Evolutionary conservation across 2,888 invertebrate species (phyloP).

Genomic region (Halictus quadricinctus): DNA sequence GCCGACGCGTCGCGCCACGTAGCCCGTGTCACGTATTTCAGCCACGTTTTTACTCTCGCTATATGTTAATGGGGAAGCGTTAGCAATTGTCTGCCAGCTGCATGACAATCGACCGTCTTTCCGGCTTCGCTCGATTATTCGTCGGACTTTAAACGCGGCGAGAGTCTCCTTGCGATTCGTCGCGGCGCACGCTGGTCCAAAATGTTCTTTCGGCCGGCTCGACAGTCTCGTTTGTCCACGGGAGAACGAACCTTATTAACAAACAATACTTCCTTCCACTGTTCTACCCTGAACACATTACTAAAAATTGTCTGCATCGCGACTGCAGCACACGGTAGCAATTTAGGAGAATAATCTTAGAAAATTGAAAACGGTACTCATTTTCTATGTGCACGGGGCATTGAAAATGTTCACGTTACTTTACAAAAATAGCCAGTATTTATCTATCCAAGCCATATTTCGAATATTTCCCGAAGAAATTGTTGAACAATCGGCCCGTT

Average conservation of each 20-base stretch:
- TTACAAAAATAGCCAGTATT: too few relatives aligned
- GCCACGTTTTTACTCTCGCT: slow-evolving; percentile 64
- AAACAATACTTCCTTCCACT: too few relatives aligned
- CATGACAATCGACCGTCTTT: slow-evolving; percentile 75
- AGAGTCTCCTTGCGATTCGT: not conserved
- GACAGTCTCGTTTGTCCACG: not conserved
- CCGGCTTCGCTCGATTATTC: slow-evolving; percentile 69
- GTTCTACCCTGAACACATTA: too few relatives aligned
- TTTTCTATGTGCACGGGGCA: too few relatives aligned
- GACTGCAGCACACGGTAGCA: too few relatives aligned
- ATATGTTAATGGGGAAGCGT: slow-evolving; percentile 61
- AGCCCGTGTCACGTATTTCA: slow-evolving; percentile 60
- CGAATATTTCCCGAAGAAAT: too few relatives aligned
- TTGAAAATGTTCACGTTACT: too few relatives aligned
- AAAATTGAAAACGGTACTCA: too few relatives aligned
- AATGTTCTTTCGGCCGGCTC: not conserved
- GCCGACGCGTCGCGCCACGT: not conserved
- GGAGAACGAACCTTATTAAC: not conserved
- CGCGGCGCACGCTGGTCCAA: not conserved
- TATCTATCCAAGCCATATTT: too few relatives aligned
- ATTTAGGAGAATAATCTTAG: too few relatives aligned
- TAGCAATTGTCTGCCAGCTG: slow-evolving; percentile 66
- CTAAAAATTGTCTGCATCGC: too few relatives aligned
- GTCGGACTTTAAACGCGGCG: slow-evolving; percentile 27
- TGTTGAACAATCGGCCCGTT: too few relatives aligned